phyloP scores from a whole-genome alignment of 2,888 invertebrate genomes.

The Epiperipatus broadwayi region DNA sequence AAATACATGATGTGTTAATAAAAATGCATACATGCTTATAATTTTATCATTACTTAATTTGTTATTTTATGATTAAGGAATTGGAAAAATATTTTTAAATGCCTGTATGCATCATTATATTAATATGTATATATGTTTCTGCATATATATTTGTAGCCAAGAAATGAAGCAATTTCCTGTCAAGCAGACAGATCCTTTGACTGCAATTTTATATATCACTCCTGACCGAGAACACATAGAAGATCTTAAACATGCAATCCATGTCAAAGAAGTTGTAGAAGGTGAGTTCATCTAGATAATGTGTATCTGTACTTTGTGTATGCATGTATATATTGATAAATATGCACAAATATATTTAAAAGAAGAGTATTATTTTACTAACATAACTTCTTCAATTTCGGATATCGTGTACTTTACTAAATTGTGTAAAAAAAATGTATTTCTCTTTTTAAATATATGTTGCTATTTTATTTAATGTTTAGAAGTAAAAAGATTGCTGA shows the following conservation, averaged over 20 bases:
- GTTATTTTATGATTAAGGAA: not conserved
- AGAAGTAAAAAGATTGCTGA: too few species aligned
- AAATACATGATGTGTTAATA: too few species aligned
- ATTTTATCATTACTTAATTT: too few species aligned
- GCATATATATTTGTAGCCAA: conserved; percentile 31
- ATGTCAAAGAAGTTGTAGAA: conserved; percentile 59
- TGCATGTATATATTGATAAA: too few species aligned
- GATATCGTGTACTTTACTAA: too few species aligned
- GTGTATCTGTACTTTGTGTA: not conserved
- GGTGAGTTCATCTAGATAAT: conserved; percentile 27
- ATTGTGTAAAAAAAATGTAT: too few species aligned
- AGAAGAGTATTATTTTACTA: too few species aligned
- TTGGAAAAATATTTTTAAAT: not conserved
- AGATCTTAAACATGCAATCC: conserved; percentile 69
- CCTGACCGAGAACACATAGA: conserved; percentile 73
- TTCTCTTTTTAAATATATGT: too few species aligned
- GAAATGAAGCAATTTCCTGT: conserved; percentile 57
- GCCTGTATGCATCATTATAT: not conserved
- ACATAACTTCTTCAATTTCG: too few species aligned
- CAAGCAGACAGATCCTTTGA: conserved; percentile 69
- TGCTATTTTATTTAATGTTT: too few species aligned
- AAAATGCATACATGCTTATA: too few species aligned
- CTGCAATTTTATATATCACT: conserved; percentile 74
- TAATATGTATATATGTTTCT: conserved; percentile 9
- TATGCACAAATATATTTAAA: too few species aligned